Evolutionary conservation across 2,113 vertebrate species (phyloP).

Genomic region (Asarcornis scutulata): DNA sequence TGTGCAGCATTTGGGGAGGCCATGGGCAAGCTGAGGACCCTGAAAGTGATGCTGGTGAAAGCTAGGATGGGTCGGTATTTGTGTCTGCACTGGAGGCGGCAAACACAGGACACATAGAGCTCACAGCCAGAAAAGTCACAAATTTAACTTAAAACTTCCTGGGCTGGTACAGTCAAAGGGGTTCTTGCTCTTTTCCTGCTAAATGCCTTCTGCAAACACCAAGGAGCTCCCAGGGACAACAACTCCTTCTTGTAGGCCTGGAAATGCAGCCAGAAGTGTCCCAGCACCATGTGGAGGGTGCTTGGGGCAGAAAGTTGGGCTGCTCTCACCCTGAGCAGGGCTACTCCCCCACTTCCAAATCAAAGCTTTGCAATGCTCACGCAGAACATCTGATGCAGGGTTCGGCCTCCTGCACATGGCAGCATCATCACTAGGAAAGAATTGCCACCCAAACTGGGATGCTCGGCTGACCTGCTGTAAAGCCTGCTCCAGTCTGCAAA

Average conservation of each 20-base stretch:
- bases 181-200: not conserved
- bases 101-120: not conserved
- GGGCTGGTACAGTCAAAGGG: not conserved
- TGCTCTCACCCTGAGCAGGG: too few species aligned
- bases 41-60: not conserved
- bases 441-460: not conserved
- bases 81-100: too few species aligned
- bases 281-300: not conserved
- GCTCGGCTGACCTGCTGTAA: not conserved
- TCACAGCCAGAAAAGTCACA: not conserved
- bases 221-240: not conserved
- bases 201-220: not conserved
- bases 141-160: not conserved
- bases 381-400: not conserved
- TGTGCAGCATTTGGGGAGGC: not conserved
- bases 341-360: too few species aligned
- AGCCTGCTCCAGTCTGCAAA: fast-evolving
- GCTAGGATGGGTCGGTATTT: not conserved
- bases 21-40: not conserved
- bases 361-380: too few species aligned
- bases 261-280: not conserved
- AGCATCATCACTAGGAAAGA: not conserved
- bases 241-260: fast-evolving
- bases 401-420: fast-evolving
- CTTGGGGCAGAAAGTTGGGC: too few species aligned